A percentile compares a stretch with the other conserved stretches of the same genome.
Conservation (phyloP, 2,113 vertebrate species). For the Poecilia latipinna region DNA sequence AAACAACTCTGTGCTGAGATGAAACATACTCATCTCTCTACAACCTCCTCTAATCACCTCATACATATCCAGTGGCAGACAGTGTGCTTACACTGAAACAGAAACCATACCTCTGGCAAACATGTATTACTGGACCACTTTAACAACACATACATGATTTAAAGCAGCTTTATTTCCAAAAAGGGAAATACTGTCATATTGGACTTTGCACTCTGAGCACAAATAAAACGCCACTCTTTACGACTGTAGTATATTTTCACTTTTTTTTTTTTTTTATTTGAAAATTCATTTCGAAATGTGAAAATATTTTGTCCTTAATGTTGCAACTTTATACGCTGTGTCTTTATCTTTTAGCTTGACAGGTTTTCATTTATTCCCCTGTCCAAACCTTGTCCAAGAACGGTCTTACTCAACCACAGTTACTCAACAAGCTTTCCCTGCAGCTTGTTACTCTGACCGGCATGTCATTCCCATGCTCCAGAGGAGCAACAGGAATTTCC, state of each 20-base stretch:
- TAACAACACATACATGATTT: slow-evolving; percentile 4
- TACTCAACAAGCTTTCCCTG: neutral
- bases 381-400: neutral
- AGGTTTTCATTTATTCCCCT: neutral
- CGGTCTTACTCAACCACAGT: neutral
- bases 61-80: slow-evolving; percentile 54
- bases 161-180: slow-evolving; percentile 4
- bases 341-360: no score
- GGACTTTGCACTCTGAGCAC: neutral
- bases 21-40: slow-evolving; percentile 34
- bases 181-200: slow-evolving; percentile 2
- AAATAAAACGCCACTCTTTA: neutral
- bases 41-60: slow-evolving; percentile 50
- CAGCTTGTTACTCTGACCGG: neutral
- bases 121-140: slow-evolving; percentile 4
- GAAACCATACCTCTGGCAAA: slow-evolving; percentile 44
- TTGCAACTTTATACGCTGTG: no score
- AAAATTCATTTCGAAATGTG: no score
- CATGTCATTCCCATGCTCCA: neutral
- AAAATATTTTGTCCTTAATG: no score
- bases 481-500: neutral
- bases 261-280: no score
- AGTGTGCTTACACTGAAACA: slow-evolving; percentile 54
- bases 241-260: neutral
- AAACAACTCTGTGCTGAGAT: slow-evolving; percentile 31